phyloP scores from a whole-genome alignment of 2,113 vertebrate species.

The Lepisosteus oculatus region DNA sequence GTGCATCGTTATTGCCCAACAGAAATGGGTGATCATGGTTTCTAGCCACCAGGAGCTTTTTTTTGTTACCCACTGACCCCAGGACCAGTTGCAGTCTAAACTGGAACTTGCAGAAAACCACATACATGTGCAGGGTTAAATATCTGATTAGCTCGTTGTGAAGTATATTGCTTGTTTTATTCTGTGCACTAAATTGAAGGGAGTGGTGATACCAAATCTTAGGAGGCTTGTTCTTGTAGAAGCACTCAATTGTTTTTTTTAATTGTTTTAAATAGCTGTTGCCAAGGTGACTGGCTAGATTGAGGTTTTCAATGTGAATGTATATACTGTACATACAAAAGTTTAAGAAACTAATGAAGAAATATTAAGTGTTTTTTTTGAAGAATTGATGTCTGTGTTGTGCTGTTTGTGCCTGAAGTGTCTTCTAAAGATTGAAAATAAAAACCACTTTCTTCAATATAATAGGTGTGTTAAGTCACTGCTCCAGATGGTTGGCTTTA shows the following conservation, averaged over 20 bases:
- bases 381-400: not conserved
- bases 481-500: too few species aligned
- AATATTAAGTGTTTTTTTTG: not conserved
- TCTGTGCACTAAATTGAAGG: slow-evolving; percentile 55
- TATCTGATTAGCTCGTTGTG: too few species aligned
- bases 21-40: too few species aligned
- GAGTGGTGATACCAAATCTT: slow-evolving; percentile 38
- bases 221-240: slow-evolving; percentile 33
- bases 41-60: too few species aligned
- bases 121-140: too few species aligned
- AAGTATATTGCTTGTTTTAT: slow-evolving; percentile 19
- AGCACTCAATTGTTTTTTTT: slow-evolving; percentile 20
- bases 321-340: slow-evolving; percentile 18
- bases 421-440: slow-evolving; percentile 20
- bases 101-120: too few species aligned
- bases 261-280: slow-evolving; percentile 16
- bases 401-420: slow-evolving; percentile 15
- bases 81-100: too few species aligned
- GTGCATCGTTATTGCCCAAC: too few species aligned
- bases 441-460: not conserved
- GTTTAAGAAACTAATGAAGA: slow-evolving; percentile 10
- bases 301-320: slow-evolving; percentile 10
- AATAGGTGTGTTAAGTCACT: too few species aligned
- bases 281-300: slow-evolving; percentile 5
- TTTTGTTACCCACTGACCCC: too few species aligned